A percentile compares a stretch with the other conserved stretches of the same genome.
phyloP scores from a whole-genome alignment of 2,797 vertebrate genomes.

The Propithecus perrieri region DNA sequence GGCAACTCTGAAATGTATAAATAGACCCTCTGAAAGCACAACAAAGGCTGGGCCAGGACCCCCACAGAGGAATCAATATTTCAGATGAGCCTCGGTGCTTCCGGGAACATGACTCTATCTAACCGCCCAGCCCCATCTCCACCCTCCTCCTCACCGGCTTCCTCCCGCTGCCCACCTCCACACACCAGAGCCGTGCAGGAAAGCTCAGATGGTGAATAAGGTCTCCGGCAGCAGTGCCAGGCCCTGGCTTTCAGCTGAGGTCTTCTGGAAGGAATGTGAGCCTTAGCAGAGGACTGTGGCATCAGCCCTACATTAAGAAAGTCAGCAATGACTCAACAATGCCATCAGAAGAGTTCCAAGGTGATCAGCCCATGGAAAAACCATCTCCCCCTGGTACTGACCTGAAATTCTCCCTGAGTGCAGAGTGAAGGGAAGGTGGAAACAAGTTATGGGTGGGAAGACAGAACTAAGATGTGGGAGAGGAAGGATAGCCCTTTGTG shows the following conservation, averaged over 20 bases:
- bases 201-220: not conserved
- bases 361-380: not conserved
- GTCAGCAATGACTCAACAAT: not conserved
- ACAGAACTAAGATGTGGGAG: accelerated
- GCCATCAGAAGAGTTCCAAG: not conserved
- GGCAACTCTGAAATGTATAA: slow-evolving; percentile 51
- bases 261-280: not conserved
- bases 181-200: not conserved
- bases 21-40: slow-evolving; percentile 32
- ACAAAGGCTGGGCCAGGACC: slow-evolving; percentile 12
- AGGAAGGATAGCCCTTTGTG: not conserved
- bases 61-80: not conserved
- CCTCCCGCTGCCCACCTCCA: not conserved
- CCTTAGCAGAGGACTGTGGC: not conserved
- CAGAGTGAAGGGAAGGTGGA: not conserved
- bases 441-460: not conserved
- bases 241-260: not conserved
- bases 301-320: not conserved
- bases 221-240: not conserved
- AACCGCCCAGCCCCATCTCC: not conserved
- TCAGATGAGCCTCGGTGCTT: not conserved
- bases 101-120: not conserved
- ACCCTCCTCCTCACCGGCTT: not conserved
- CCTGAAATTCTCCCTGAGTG: not conserved
- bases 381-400: not conserved